These are phyloP conservation scores for Ceratosolen solmsi DNA, from an alignment of 1,140 invertebrate genomes.

Conservation along the genomic window DNA sequence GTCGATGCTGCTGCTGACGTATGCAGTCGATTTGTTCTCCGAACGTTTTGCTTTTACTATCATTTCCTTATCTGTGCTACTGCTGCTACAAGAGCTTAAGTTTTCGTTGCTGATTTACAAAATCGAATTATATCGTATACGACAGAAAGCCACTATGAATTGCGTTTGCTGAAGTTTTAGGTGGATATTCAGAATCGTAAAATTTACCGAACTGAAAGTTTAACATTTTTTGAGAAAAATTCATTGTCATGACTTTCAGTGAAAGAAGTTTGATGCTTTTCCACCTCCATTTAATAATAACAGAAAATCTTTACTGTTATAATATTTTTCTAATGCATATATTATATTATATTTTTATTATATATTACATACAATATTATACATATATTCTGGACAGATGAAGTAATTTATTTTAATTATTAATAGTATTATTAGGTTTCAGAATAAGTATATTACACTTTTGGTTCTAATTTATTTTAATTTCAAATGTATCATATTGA, in stretches of 20 bases:
- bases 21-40: background rate
- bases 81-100: background rate
- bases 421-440: background rate
- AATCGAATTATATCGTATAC: background rate
- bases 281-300: background rate
- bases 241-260: background rate
- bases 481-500: too few species aligned
- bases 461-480: background rate
- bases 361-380: too few species aligned
- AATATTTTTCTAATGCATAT: constrained; percentile 1
- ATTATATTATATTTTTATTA: background rate
- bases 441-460: background rate
- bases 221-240: constrained; percentile 5
- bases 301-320: background rate
- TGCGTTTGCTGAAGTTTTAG: background rate
- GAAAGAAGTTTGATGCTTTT: background rate
- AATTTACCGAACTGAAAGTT: background rate
- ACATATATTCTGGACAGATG: background rate
- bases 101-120: background rate
- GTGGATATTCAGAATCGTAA: constrained; percentile 13
- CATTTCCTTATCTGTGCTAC: too few species aligned
- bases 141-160: constrained; percentile 2
- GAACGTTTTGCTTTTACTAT: background rate
- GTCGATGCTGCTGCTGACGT: background rate
- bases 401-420: background rate